Conservation (phyloP, 2,113 vertebrate species). For the Polyodon spathula region DNA sequence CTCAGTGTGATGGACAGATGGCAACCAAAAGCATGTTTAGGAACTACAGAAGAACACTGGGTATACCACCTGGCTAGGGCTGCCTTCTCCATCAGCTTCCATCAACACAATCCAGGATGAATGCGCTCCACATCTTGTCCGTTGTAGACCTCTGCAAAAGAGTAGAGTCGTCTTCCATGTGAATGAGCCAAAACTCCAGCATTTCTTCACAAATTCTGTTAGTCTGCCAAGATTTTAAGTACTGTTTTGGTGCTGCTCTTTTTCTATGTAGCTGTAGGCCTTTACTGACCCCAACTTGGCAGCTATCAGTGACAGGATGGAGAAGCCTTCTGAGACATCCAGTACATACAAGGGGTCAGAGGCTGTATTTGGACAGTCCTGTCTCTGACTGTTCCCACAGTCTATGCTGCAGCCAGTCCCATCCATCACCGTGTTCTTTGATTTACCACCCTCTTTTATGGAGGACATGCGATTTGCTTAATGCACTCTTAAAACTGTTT, state of each 20-base stretch:
- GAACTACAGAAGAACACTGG: not conserved
- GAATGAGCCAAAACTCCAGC: constrained; percentile 84
- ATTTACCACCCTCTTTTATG: constrained; percentile 39
- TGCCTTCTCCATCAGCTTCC: constrained; percentile 96
- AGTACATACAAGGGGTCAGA: constrained; percentile 70
- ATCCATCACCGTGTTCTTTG: constrained; percentile 33
- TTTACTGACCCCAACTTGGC: constrained; percentile 68
- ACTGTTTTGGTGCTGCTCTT: constrained; percentile 74
- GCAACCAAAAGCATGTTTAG: no score
- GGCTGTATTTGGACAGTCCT: not conserved
- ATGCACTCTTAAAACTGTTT: constrained; percentile 68
- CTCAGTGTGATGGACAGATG: no score
- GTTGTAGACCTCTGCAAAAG: constrained; percentile 76
- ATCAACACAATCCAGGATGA: constrained; percentile 89
- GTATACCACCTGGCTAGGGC: constrained; percentile 74
- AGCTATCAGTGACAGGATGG: constrained; percentile 79
- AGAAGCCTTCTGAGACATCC: constrained; percentile 94
- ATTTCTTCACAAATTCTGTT: constrained; percentile 64
- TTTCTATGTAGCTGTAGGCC: constrained; percentile 87
- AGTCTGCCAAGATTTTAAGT: constrained; percentile 62
- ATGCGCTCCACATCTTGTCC: constrained; percentile 88
- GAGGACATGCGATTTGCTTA: constrained; percentile 65
- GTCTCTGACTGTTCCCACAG: constrained; percentile 20
- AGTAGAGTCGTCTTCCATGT: constrained; percentile 72
- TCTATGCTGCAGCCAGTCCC: constrained; percentile 17